Base-by-base conservation (phyloP, 1,140 invertebrate genomes). In the Batillaria attramentaria region DNA sequence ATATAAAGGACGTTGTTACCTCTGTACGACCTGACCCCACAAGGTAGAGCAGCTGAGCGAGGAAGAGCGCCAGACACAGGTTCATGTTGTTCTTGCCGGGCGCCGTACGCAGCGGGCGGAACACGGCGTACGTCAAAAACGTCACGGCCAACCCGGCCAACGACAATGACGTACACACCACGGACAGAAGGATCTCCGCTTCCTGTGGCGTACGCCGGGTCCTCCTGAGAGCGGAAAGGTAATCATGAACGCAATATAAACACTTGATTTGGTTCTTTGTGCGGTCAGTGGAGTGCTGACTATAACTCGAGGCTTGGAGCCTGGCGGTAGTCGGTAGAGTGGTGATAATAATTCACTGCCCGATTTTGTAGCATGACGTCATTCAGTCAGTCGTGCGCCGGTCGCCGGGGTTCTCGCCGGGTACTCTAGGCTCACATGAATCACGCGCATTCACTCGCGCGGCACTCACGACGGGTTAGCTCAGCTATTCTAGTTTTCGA, bases 41-140 rank as follows among this genome's bases (percentile, higher is more conserved):
- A 5, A 92, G 82, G 74, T 92, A 92, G 8, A 92, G 78, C 0
- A 92, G 54, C 81, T 93, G 92, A 0, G 89, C 91, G 5, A 91
- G 68, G 42, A 92, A 87, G 2, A 93, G 83, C 33, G 88, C 85
- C 18, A 86, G 79, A 0, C 90, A 87, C 4, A 93, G 83, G 46
- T 89, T 91, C 81, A 92, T 87, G 33, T 92, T 85, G 81, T 91
- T 92, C 74, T 91, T 91, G 3, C 91, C 92, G 0, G 92, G 92
- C 8, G 91, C 81, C 62, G 92, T 92, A 41, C 90, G 84, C 68
- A 92, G 82, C 65, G 89, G 89, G 33, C 91, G 88, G 10, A 92
- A 83, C 0, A 90, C 24, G 8, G 84, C 69, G 74, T 91, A 92
- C 0, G 92, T 86, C 2, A 87, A 5, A n/a, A 93, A 89, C 66